These are phyloP conservation scores for Adelognathus sp. DNA, from an alignment of 2,888 invertebrate genomes.

Conservation along the genomic window DNA sequence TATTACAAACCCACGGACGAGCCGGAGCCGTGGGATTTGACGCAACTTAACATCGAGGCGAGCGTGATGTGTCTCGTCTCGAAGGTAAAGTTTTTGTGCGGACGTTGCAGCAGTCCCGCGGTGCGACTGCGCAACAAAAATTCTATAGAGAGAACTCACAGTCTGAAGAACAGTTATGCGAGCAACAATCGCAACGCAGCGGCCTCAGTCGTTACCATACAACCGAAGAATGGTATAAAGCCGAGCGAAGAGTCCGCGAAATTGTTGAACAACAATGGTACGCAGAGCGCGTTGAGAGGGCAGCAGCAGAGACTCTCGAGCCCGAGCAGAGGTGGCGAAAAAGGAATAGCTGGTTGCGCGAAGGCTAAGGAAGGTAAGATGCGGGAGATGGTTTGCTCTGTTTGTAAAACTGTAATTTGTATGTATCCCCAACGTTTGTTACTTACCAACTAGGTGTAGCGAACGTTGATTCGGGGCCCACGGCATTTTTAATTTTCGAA, in stretches of 20 bases:
- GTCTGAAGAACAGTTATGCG: constrained; percentile 66
- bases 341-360: constrained; percentile 71
- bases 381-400: neutral
- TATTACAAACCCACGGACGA: constrained; percentile 91
- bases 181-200: constrained; percentile 49
- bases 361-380: constrained; percentile 78
- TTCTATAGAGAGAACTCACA: constrained; percentile 69
- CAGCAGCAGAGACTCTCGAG: constrained; percentile 62
- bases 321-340: constrained; percentile 63
- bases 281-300: constrained; percentile 58
- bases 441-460: no score
- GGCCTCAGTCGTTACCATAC: constrained; percentile 75
- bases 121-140: constrained; percentile 84
- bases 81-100: constrained; percentile 91
- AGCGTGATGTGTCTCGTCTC: constrained; percentile 93
- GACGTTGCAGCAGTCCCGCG: constrained; percentile 88
- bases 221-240: constrained; percentile 75
- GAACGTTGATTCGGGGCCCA: no score
- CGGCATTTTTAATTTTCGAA: no score
- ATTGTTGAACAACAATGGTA: constrained; percentile 71
- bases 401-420: no score
- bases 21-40: constrained; percentile 93
- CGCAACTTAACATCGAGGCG: constrained; percentile 92
- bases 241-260: constrained; percentile 75
- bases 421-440: no score